Evolutionary conservation across 2,888 invertebrate species (phyloP).

Genomic region (Stenotaenia linearis): DNA sequence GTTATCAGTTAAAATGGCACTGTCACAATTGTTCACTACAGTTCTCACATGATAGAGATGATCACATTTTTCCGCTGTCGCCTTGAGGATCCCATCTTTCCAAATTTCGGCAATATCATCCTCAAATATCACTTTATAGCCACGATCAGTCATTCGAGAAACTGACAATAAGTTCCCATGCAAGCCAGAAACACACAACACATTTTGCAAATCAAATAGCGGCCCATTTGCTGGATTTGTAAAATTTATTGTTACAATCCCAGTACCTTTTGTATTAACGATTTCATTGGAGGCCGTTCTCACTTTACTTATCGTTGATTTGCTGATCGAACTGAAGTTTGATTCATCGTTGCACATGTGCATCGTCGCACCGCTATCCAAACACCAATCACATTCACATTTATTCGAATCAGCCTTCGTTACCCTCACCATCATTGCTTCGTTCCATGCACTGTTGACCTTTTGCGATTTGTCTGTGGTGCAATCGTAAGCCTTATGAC

Average conservation of each 20-base stretch:
- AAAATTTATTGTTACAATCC: background rate
- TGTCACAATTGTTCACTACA: too few relatives aligned
- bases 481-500: background rate
- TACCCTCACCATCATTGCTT: background rate
- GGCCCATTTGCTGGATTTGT: too few relatives aligned
- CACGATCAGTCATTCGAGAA: background rate
- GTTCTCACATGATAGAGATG: too few relatives aligned
- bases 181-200: background rate
- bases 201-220: background rate
- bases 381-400: background rate
- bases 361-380: background rate
- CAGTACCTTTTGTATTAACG: background rate
- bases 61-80: too few relatives aligned
- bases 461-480: too few relatives aligned
- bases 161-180: background rate
- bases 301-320: background rate
- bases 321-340: background rate
- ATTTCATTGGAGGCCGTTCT: background rate
- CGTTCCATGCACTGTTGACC: background rate
- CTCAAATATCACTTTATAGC: background rate
- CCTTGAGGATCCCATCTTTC: too few relatives aligned
- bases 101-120: background rate
- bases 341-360: background rate
- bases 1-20: too few relatives aligned
- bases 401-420: too few relatives aligned